Evolutionary conservation across 2,888 invertebrate genomes (phyloP).

Genomic region (Cerastoderma edule): DNA sequence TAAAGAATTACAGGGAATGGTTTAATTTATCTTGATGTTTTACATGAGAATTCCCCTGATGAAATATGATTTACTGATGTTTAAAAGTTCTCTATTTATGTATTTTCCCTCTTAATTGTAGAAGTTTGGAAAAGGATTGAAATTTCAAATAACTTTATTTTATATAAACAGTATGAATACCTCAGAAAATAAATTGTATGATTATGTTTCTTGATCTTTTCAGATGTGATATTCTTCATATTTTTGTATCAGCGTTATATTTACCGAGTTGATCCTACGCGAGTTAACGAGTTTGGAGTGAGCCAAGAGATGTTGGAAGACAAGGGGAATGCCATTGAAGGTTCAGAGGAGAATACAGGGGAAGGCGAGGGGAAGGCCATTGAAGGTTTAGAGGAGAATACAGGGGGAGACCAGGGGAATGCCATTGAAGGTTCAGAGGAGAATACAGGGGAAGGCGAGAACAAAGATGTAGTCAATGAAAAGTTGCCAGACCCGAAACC

Average conservation of each 20-base stretch:
- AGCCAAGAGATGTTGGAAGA: slow-evolving; percentile 93
- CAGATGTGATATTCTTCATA: slow-evolving; percentile 99
- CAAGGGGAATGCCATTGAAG: slow-evolving; percentile 61
- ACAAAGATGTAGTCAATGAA: slow-evolving; percentile 16
- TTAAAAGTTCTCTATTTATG: too few relatives aligned
- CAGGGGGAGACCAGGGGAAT: neutral
- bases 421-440: neutral
- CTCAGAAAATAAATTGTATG: too few relatives aligned
- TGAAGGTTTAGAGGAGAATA: neutral
- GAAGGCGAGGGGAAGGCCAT: neutral
- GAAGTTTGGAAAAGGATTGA: too few relatives aligned
- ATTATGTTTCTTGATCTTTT: too few relatives aligned
- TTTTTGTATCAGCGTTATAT: slow-evolving; percentile 99
- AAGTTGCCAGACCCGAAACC: slow-evolving; percentile 55
- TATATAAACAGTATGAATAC: too few relatives aligned
- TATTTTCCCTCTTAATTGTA: too few relatives aligned
- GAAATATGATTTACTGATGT: too few relatives aligned
- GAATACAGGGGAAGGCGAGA: slow-evolving; percentile 2
- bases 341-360: slow-evolving; percentile 25
- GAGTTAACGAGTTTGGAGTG: slow-evolving; percentile 99
- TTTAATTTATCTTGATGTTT: too few relatives aligned
- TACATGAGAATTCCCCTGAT: too few relatives aligned
- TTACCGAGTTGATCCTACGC: slow-evolving; percentile 97
- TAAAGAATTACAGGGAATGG: too few relatives aligned
- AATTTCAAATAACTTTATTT: too few relatives aligned